Evolutionary conservation across 2,797 vertebrate genomes (phyloP).

Genomic region (Avahi laniger): DNA sequence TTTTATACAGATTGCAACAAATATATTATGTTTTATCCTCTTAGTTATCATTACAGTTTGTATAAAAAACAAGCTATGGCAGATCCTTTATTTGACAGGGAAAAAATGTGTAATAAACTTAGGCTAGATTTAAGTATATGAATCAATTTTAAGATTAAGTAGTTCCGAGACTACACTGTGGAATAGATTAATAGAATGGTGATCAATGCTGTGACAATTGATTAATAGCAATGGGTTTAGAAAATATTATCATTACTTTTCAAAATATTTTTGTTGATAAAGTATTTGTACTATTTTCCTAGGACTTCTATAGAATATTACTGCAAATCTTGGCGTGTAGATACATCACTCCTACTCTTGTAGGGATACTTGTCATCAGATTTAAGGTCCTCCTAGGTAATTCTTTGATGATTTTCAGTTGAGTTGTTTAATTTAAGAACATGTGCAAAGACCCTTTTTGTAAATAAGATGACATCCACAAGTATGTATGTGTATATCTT

Average conservation of each 20-base stretch:
- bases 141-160: not conserved
- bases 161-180: not conserved
- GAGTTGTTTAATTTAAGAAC: not conserved
- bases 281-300: not conserved
- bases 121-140: not conserved
- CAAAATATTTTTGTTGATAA: slow-evolving; percentile 10
- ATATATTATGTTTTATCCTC: not conserved
- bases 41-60: not conserved
- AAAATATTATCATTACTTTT: slow-evolving; percentile 21
- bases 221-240: slow-evolving; percentile 46
- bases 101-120: not conserved
- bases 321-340: not conserved
- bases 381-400: not conserved
- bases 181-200: not conserved
- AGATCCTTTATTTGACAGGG: not conserved
- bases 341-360: not conserved
- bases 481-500: not conserved
- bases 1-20: not conserved
- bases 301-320: not conserved
- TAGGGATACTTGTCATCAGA: not conserved
- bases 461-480: not conserved
- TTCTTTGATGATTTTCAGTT: not conserved
- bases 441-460: not conserved
- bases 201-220: not conserved
- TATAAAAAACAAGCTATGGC: not conserved